Base-by-base conservation (phyloP, 2,113 vertebrate genomes). In the Rissa tridactyla region DNA sequence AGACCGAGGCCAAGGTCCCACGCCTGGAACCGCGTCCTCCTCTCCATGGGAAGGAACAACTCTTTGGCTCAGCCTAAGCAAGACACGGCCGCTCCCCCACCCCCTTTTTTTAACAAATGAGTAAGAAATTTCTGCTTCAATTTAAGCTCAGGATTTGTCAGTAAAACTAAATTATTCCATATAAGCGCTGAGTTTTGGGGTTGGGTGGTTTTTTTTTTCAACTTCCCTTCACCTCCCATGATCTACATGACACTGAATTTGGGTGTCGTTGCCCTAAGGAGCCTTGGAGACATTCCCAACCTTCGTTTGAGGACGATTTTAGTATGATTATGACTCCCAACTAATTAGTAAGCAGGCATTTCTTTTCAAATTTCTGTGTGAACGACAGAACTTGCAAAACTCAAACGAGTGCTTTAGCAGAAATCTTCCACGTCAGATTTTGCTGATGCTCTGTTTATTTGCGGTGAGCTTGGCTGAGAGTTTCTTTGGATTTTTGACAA, bases 11-110 rank as follows among this genome's bases (percentile, higher is more conserved):
- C 61, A 36, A 82, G 42, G 42, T 62, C 40, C 40, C 13, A 2
- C 4, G 2, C 29, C 1, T 12, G 47, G 1, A 57, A 62, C 30
- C 26, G 5, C 27, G 30, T 14, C n/a, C 26, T 54, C 6, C 1
- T 9, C 38, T 11, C 51, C 1, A 2, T 12, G 4, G 32, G 29
- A 34, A 60, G 25, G 38, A 68, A 13, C 20, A 22, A 9, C 54
- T 34, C 29, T 11, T 10, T 5, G 6, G 34, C 34, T n/a, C 52
- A 54, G 21, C 54, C 51, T 34, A 9, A 54, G 75, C 47, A 20
- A 29, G 52, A 15, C 30, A 3, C 36, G 49, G 22, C 40, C 1
- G 1, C 62, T 51, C 55, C 38, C 22, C 29, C 9, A 3, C 8
- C 32, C 36, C 15, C 23, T n/a, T 70, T 29, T 51, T 23, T 19